Base-by-base conservation (phyloP, 2,797 vertebrate genomes). In the Pipistrellus pipistrellus region DNA sequence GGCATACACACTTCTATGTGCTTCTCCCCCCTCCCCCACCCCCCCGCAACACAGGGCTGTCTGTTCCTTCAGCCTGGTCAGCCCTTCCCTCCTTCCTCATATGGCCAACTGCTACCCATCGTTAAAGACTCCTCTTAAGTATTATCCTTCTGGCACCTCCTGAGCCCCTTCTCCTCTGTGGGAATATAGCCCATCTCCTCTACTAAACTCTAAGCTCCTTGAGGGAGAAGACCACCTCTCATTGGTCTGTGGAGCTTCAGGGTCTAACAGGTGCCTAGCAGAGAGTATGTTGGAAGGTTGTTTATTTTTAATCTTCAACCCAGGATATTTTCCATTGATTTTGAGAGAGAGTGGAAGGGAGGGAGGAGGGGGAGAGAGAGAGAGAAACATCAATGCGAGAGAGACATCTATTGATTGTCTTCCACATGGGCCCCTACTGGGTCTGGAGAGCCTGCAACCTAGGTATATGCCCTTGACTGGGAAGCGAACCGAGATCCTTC, bases 121-220 rank as follows among this genome's bases (percentile, higher is more conserved):
- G 78, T 88, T 44, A 93, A 57, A 75, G 93, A 94, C 18, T 30
- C 51, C 25, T 68, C 35, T 51, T 46, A 71, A 35, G n/a, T 48
- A 64, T 17, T 23, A 64, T 38, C 32, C 27, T 38, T 91, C 48
- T 11, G 7, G 12, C 14, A 72, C n/a, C n/a, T 71, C n/a, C 35
- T 81, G 44, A 30, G 25, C 44, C 35, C n/a, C 8, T 66, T 20
- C 30, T 46, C 30, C 48, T 75, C 44, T 10, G 3, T 32, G 53
- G 77, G 46, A 57, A 30, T 81, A 44, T 57, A 66, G 57, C 25
- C 30, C 20, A 35, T 27, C 27, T 92, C 41, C 72, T 85, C 53
- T 80, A 30, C 41, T 88, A 73, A 57, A 12, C 51, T 32, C 32
- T 48, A 57, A 88, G 25, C 32, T 55, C 55, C 62, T 69, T 73